Conservation (phyloP, 2,888 invertebrate genomes). For the Oscheius sp. region DNA sequence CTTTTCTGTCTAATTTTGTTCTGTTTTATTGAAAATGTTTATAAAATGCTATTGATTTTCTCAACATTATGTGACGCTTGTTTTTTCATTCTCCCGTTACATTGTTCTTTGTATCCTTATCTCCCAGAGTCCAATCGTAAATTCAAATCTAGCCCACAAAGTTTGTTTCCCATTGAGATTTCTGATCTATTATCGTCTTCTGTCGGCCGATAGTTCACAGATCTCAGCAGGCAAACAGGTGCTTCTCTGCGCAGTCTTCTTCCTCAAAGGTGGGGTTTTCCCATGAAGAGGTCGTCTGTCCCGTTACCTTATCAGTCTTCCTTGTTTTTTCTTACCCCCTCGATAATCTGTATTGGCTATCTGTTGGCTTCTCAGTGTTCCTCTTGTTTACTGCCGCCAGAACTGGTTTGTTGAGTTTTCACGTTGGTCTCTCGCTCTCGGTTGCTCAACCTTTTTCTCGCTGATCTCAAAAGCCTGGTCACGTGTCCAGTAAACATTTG, state of each 20-base stretch:
- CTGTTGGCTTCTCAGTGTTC: not conserved
- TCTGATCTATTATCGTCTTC: constrained; percentile 11
- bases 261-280: constrained; percentile 8
- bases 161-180: not conserved
- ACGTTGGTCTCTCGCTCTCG: not conserved
- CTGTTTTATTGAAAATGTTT: no score
- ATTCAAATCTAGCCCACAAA: not conserved
- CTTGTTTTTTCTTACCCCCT: no score
- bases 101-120: no score
- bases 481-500: not conserved
- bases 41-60: not conserved
- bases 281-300: no score
- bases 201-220: constrained; percentile 33
- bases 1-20: no score
- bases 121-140: not conserved
- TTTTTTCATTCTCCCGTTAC: not conserved
- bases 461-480: not conserved
- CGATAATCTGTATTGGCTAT: not conserved
- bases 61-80: not conserved
- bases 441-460: constrained; percentile 1
- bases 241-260: constrained; percentile 13
- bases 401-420: constrained; percentile 28
- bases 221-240: constrained; percentile 14
- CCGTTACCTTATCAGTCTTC: no score
- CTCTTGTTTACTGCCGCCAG: constrained; percentile 17